Percentiles rank a stretch among this genome's conserved stretches.
phyloP scores from a whole-genome alignment of 2,113 vertebrate species.

The Megaleporinus macrocephalus region DNA sequence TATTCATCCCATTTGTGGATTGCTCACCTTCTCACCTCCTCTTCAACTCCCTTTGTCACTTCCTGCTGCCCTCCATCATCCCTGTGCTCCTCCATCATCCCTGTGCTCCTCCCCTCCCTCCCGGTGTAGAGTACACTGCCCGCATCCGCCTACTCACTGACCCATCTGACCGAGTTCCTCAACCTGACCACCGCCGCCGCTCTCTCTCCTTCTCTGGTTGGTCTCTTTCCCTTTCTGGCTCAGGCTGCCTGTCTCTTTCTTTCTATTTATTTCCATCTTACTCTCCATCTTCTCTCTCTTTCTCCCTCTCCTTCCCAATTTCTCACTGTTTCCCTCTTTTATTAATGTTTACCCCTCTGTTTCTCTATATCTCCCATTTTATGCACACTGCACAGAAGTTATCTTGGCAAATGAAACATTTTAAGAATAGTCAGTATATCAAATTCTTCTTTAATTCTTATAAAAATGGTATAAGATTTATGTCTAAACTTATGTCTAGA shows the following conservation, averaged over 20 bases:
- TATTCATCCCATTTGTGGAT: slow-evolving; percentile 34
- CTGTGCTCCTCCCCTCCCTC: slow-evolving; percentile 69
- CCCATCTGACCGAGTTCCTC: slow-evolving; percentile 73
- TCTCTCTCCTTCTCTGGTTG: slow-evolving; percentile 89
- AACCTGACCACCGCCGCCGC: slow-evolving; percentile 80
- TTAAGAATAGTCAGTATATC: too few relatives aligned
- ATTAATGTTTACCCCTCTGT: neutral
- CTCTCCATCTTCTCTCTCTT: neutral
- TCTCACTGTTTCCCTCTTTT: neutral
- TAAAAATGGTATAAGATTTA: too few relatives aligned
- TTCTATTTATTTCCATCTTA: neutral
- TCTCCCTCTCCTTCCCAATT: neutral
- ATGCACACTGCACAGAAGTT: neutral
- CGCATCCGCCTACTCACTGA: slow-evolving; percentile 82
- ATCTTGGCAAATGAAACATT: too few relatives aligned
- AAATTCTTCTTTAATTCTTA: too few relatives aligned
- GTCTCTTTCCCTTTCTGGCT: slow-evolving; percentile 66
- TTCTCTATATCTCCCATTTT: neutral
- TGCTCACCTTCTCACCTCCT: slow-evolving; percentile 34
- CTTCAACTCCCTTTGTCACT: slow-evolving; percentile 66
- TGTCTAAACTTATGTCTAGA: too few relatives aligned
- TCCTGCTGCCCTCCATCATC: slow-evolving; percentile 62
- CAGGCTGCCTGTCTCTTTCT: neutral
- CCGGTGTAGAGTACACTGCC: slow-evolving; percentile 89
- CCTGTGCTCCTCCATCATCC: slow-evolving; percentile 57